Base-by-base conservation (phyloP, 64 coral and sea anemone genomes). In the Trachythela sp. region DNA sequence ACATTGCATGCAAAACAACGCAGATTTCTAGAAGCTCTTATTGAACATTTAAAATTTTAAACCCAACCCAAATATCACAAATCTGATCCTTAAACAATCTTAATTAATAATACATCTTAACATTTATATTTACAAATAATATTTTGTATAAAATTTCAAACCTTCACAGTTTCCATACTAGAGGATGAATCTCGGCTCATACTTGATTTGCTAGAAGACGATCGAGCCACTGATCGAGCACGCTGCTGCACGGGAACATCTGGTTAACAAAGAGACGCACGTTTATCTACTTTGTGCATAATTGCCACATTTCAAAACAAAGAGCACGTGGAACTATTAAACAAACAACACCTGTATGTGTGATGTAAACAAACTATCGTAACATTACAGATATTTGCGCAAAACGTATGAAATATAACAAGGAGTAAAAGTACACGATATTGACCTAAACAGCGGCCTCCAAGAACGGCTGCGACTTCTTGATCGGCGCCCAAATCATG, bases 381-480 rank as follows among this genome's bases (percentile, higher is more conserved):
- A 45, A 45, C 11, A 45, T 45, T 45, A 11, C 4, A 4, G 11
- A 45, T 45, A 45, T 45, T 11, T 45, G 11, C 42, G 4, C 42
- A 64, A 64, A 20, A 64, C 56, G 15, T 64, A 18, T 18, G 24
- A 64, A 11, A 45, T 45, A 45, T 6, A 4, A 45, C 11, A 45
- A 6, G 4, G 4, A 45, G 4, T 45, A n/a, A n/a, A 45, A 45
- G 42, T 45, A 45, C 4, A 36, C 13, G 26, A 80, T 1, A 20
- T 35, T 39, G 27, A 80, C 75, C 75, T 37, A 80, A 39, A 80
- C 75, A 80, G 34, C 75, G 33, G 37, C 75, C 33, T 35, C 75
- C 75, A 34, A 80, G 75, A 80, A 80, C 75, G 20, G 75, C 75
- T 17, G 75, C 75, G 37, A 80, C 75, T 39, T 80, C 75, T 39